phyloP scores from a whole-genome alignment of 1,140 invertebrate genomes.

The Ooceraea biroi region DNA sequence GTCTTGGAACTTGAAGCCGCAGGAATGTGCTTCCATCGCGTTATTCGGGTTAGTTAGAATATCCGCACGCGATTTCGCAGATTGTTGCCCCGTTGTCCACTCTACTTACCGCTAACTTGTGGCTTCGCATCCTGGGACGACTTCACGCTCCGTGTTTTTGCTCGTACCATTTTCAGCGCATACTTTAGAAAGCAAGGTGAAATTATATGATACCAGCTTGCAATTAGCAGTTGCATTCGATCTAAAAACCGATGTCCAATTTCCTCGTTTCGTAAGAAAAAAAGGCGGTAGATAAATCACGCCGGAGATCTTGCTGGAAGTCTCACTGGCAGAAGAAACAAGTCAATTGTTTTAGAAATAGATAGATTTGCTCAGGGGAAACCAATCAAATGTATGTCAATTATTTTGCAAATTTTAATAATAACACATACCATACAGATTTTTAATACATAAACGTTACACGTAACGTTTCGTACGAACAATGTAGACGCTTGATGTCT shows the following conservation, averaged over 20 bases:
- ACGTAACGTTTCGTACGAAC: not conserved
- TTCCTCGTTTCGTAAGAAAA: conserved; percentile 6
- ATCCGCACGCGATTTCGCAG: conserved; percentile 42
- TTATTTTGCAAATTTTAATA: not conserved
- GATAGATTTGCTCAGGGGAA: not conserved
- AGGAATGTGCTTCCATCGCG: not conserved
- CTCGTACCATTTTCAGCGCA: conserved; percentile 39
- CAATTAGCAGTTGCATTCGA: conserved; percentile 41
- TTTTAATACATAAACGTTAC: too few relatives aligned
- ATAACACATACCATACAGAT: too few relatives aligned
- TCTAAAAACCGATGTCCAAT: conserved; percentile 33
- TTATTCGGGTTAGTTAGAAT: conserved; percentile 19
- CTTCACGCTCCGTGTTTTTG: conserved; percentile 54
- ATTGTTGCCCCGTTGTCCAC: conserved; percentile 36
- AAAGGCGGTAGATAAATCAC: not conserved
- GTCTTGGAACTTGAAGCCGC: not conserved
- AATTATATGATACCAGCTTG: conserved; percentile 36
- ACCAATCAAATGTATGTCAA: not conserved
- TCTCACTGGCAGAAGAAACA: not conserved
- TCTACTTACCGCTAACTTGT: conserved; percentile 49
- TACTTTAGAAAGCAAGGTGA: conserved; percentile 60
- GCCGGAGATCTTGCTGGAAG: not conserved
- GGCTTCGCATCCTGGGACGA: conserved; percentile 46
- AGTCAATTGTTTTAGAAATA: not conserved
- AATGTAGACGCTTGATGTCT: not conserved